phyloP scores from a whole-genome alignment of 2,113 vertebrate genomes.

The Peromyscus polionotus region DNA sequence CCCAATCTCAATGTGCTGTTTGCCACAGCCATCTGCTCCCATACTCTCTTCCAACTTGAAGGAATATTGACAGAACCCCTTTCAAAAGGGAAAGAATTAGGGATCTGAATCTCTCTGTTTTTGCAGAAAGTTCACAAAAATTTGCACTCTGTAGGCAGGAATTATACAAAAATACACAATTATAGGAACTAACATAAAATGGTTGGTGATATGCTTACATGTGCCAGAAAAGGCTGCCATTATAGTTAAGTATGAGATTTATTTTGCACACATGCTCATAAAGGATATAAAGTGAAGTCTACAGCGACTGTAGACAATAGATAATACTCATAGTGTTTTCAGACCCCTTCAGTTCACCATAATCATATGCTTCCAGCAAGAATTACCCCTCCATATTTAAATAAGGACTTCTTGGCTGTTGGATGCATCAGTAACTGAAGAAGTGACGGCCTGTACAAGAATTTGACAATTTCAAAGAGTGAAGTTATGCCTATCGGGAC shows the following conservation, averaged over 20 bases:
- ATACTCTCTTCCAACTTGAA: slow-evolving; percentile 67
- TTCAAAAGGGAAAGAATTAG: slow-evolving; percentile 71
- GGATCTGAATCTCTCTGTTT: slow-evolving; percentile 23
- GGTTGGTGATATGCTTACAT: slow-evolving; percentile 54
- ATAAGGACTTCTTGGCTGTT: background rate
- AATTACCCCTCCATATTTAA: slow-evolving; percentile 39
- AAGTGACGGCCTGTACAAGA: slow-evolving; percentile 38
- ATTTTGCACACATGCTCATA: slow-evolving; percentile 5
- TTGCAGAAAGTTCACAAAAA: slow-evolving; percentile 72
- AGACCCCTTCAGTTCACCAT: slow-evolving; percentile 66
- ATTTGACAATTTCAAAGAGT: slow-evolving; percentile 43
- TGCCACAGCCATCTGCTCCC: slow-evolving; percentile 77
- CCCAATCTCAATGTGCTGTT: slow-evolving; percentile 71
- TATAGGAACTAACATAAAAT: slow-evolving; percentile 65
- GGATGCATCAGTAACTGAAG: slow-evolving; percentile 5
- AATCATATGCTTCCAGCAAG: slow-evolving; percentile 57
- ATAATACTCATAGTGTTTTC: slow-evolving; percentile 45
- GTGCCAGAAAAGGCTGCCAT: slow-evolving; percentile 58
- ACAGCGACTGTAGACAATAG: background rate
- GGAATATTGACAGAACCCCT: slow-evolving; percentile 77
- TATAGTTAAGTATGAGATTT: slow-evolving; percentile 68
- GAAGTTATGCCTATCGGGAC: background rate
- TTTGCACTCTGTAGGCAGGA: slow-evolving; percentile 49
- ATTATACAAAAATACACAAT: slow-evolving; percentile 46
- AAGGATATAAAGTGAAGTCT: background rate